Base-by-base conservation (phyloP, 2,888 invertebrate species). In the Hirtodrosophila cameraria region DNA sequence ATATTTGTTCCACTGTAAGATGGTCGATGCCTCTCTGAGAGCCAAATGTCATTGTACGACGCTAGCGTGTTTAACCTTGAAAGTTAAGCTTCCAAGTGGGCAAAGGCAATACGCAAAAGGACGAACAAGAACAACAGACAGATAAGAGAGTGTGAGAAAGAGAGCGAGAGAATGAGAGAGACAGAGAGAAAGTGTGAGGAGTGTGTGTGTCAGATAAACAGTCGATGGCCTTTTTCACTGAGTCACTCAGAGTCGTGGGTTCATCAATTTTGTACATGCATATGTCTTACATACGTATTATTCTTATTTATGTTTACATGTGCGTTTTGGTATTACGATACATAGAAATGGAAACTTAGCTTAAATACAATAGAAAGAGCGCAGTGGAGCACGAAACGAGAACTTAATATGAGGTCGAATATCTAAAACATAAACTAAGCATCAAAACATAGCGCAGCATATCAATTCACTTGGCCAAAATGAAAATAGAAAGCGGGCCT, bases 41-140 rank as follows among this genome's bases (percentile, higher is more conserved):
- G 43, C 49, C 67, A 72, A 80, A 80, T 87, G 88, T 86, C 88
- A 88, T 86, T 88, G 88, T 72, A 74, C 88, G 80, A 69, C 53
- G 77, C 71, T 50, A 69, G 69, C 72, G 76, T 78, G 79, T 72
- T 84, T 88, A 87, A 88, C 88, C 88, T 88, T 88, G 88, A 88
- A 85, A 81, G 75, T 81, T 85, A 65, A 71, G 67, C 66, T 59
- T 55, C 49, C 77, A 72, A 75, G 30, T 43, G 43, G 42, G 54
- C 49, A 67, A 63, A 65, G 50, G 45, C 52, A 49, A 53, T 70
- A 75, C 74, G 62, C 65, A 75, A 74, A 67, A 87, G 87, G 87
- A 86, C 80, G 49, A 70, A 35, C 18, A 33, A 46, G 36, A 38
- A 18, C 11, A 9, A 36, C 41, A 41, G 28, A 31, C 6, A 39